Percentiles rank a stretch among this genome's conserved stretches.
These are phyloP conservation scores for Heterodera schachtii DNA, from an alignment of 1,140 invertebrate genomes.

Conservation along the genomic window DNA sequence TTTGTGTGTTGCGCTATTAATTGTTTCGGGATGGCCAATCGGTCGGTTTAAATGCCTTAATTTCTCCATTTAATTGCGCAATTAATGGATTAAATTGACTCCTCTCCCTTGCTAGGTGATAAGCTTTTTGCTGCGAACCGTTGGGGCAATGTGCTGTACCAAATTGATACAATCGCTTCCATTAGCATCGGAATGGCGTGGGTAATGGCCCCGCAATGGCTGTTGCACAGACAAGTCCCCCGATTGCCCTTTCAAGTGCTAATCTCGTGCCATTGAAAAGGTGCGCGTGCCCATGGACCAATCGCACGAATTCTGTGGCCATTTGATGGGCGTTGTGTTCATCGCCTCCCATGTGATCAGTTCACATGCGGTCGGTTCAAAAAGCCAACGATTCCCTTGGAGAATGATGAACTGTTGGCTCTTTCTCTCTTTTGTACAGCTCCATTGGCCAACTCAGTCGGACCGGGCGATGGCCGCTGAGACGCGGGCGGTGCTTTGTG, in stretches of 20 bases:
- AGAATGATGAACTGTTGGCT: background rate
- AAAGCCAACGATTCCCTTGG: background rate
- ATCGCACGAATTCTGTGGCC: slow-evolving; percentile 58
- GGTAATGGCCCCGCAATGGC: slow-evolving; percentile 61
- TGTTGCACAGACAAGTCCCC: slow-evolving; percentile 60
- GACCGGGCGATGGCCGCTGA: slow-evolving; percentile 61
- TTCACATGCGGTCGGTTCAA: slow-evolving; percentile 20
- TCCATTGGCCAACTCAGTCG: slow-evolving; percentile 55
- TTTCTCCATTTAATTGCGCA: background rate
- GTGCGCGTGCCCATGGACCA: slow-evolving; percentile 58
- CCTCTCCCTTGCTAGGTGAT: background rate
- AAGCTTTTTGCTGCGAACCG: slow-evolving; percentile 39
- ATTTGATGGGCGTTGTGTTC: slow-evolving; percentile 61
- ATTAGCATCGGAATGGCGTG: slow-evolving; percentile 61
- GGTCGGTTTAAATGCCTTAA: slow-evolving; percentile 23
- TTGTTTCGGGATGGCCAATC: slow-evolving; percentile 47
- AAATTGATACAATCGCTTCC: slow-evolving; percentile 60
- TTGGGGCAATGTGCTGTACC: slow-evolving; percentile 59
- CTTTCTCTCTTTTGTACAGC: slow-evolving; percentile 4
- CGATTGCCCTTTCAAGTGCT: background rate
- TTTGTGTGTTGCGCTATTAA: slow-evolving; percentile 44
- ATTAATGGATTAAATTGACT: background rate
- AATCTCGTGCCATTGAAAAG: slow-evolving; percentile 24
- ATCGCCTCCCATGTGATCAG: slow-evolving; percentile 52
- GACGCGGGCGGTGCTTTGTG: slow-evolving; percentile 54